Percentiles rank a stretch among this genome's conserved stretches.
These are phyloP conservation scores for Rhagologus leucostigma DNA, from an alignment of 2,113 vertebrate species.

Conservation along the genomic window DNA sequence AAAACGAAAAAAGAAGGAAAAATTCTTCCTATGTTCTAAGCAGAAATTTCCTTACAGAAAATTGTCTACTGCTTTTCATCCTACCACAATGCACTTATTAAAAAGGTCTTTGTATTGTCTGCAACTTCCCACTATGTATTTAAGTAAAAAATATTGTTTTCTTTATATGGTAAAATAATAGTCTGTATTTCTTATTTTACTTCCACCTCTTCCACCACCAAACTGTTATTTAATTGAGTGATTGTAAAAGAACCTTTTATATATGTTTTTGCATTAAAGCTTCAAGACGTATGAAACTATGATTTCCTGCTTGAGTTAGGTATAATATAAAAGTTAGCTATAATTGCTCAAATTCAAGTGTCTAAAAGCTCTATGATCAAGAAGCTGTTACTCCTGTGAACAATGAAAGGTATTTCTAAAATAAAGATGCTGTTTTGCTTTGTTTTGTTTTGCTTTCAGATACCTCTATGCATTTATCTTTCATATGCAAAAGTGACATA, in stretches of 20 bases:
- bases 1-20: fast-evolving
- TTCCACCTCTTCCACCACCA: not conserved
- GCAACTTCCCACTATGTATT: not conserved
- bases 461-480: not conserved
- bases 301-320: not conserved
- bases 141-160: not conserved
- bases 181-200: not conserved
- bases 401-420: constrained; percentile 2
- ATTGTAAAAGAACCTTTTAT: not conserved
- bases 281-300: not conserved
- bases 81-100: not conserved
- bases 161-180: not conserved
- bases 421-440: not conserved
- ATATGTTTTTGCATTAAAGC: not conserved
- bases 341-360: not conserved
- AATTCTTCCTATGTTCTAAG: not conserved
- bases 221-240: not conserved
- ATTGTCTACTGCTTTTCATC: not conserved
- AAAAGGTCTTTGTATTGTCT: not conserved
- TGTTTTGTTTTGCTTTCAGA: constrained; percentile 21
- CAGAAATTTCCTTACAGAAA: not conserved
- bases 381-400: not conserved
- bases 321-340: not conserved
- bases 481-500: not conserved
- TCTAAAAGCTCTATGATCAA: not conserved